Base-by-base conservation (phyloP, 2,888 invertebrate genomes). In the Koerneria pararmatus region DNA sequence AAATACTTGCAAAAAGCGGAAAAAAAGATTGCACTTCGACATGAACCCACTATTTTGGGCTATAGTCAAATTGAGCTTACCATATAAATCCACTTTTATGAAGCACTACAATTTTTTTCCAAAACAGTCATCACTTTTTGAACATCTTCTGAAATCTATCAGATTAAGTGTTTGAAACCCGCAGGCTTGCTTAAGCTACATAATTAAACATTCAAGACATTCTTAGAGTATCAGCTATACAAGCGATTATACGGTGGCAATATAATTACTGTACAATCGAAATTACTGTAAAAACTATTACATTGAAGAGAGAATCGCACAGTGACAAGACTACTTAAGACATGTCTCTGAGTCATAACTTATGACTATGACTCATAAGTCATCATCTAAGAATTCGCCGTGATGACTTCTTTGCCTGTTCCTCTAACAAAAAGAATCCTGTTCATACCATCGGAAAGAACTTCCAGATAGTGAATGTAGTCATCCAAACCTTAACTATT, bases 401-500 rank as follows among this genome's bases (percentile, higher is more conserved):
- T 82, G 53, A 82, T 81, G 31, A 82, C 81, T 69, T 81, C 81
- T 35, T 78, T 76, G 49, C 81, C 81, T 5, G 80, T 79, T 48
- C 79, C 80, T 32, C 81, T 74, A 1, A 81, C 78, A 66, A 81
- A 79, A 48, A 81, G 71, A 37, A 81, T 78, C 56, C 81, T 69
- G 59, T 74, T 74, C 64, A 81, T 60, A 41, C 79, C 77, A 68
- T 79, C 78, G 34, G 78, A 75, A 67, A 81, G 74, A 57, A 78
- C 78, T 61, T 74, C 73, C 70, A 81, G 65, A 61, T 81, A 81
- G 60, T 81, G 81, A 41, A 80, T 74, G 68, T 80, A 81, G 69
- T 81, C 80, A 54, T 81, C 80, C 29, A 79, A 74, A 22, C 71
- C 78, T 72, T 67, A 65, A 57, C 62, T 70, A n/a, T n/a, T n/a